phyloP scores from a whole-genome alignment of 2,797 vertebrate genomes.

The Oophaga sylvatica region DNA sequence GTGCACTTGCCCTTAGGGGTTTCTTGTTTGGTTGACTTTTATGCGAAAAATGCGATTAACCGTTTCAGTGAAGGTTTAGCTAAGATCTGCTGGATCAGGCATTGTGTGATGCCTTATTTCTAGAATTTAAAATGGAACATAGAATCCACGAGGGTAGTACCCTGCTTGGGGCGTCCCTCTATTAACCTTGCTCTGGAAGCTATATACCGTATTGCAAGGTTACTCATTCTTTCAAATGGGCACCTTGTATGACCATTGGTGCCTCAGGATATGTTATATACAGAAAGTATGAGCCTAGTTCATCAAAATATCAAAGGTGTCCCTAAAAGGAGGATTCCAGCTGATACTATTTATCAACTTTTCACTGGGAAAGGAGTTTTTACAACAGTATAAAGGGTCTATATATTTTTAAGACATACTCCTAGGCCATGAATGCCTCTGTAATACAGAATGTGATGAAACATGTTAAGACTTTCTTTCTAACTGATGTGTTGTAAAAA shows the following conservation, averaged over 20 bases:
- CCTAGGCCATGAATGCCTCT: no score
- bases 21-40: neutral
- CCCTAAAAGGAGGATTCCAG: neutral
- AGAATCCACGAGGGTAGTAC: no score
- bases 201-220: neutral
- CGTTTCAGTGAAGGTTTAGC: neutral
- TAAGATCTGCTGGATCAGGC: neutral
- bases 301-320: neutral
- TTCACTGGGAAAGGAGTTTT: neutral
- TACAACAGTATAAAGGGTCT: no score
- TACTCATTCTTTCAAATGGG: no score
- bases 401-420: no score
- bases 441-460: no score
- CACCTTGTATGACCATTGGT: neutral
- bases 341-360: neutral
- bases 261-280: neutral
- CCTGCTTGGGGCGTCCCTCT: neutral
- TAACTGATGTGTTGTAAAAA: no score
- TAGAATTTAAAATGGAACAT: neutral
- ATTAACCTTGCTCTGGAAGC: neutral
- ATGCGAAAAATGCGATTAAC: neutral
- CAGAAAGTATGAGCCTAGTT: neutral
- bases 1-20: neutral
- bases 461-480: no score
- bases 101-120: neutral